Conservation (phyloP, 1,140 invertebrate genomes). For the Micrasema minimum region DNA sequence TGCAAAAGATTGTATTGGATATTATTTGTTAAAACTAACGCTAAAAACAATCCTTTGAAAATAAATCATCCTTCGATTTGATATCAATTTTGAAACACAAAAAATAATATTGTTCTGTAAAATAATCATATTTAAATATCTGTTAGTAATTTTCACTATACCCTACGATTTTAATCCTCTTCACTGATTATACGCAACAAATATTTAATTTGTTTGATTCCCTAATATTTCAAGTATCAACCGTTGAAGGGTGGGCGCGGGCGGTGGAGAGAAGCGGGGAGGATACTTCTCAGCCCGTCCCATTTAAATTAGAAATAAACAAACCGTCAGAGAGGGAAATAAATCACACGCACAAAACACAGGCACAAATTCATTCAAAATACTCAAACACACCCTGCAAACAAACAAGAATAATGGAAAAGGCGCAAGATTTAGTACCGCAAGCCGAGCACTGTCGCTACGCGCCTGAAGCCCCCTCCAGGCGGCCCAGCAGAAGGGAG, state of each 20-base stretch:
- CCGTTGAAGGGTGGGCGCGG: constrained; percentile 3
- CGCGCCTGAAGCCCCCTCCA: constrained; percentile 4
- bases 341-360: constrained; percentile 54
- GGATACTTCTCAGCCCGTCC: constrained; percentile 36
- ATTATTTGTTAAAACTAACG: too few species aligned
- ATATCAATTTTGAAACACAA: too few species aligned
- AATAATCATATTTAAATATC: too few species aligned
- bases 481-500: constrained; percentile 62
- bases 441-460: background rate
- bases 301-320: constrained; percentile 55
- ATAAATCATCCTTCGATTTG: too few species aligned
- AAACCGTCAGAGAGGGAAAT: constrained; percentile 52
- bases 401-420: constrained; percentile 49
- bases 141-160: too few species aligned
- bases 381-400: constrained; percentile 51
- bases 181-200: too few species aligned
- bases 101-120: too few species aligned
- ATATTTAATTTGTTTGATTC: constrained; percentile 51
- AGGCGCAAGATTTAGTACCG: constrained; percentile 10
- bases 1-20: too few species aligned
- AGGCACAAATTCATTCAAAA: constrained; percentile 53
- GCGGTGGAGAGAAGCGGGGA: background rate
- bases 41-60: too few species aligned
- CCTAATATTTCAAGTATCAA: constrained; percentile 55
- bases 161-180: too few species aligned